A percentile compares a stretch with the other conserved stretches of the same genome.
Conservation (phyloP, 2,888 invertebrate species). For the Mythimna loreyi region DNA sequence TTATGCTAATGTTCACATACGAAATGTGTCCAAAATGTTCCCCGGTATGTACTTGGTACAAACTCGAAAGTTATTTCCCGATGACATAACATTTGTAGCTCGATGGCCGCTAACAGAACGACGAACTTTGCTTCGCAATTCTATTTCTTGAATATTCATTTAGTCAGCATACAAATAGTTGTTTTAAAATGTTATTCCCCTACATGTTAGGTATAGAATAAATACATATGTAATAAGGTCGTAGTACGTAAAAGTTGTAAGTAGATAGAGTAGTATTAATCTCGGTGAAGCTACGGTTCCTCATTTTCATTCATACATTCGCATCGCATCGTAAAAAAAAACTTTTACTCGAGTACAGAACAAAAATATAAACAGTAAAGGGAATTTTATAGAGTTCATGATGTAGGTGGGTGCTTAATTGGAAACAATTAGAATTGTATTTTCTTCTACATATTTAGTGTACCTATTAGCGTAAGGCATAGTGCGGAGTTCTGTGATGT, state of each 20-base stretch:
- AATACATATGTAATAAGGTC: constrained; percentile 38
- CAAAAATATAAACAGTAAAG: not conserved
- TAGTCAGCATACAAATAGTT: constrained; percentile 53
- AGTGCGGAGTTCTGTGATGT: not conserved
- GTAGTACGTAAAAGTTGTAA: constrained; percentile 29
- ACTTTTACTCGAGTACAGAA: constrained; percentile 4
- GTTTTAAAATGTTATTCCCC: constrained; percentile 54
- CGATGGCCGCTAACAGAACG: constrained; percentile 40
- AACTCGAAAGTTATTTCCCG: constrained; percentile 56
- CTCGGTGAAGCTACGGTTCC: constrained; percentile 8
- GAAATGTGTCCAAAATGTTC: constrained; percentile 46
- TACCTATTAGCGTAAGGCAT: not conserved
- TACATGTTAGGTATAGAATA: constrained; percentile 46
- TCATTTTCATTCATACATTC: constrained; percentile 46
- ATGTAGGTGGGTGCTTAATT: too few relatives aligned
- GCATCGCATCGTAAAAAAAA: constrained; percentile 10
- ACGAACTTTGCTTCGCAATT: constrained; percentile 64
- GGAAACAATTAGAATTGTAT: not conserved
- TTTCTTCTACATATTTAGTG: not conserved
- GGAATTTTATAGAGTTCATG: too few relatives aligned
- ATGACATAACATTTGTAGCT: constrained; percentile 64
- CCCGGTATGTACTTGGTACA: constrained; percentile 32
- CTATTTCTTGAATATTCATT: constrained; percentile 65
- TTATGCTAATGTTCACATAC: constrained; percentile 40
- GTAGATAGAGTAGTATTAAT: constrained; percentile 25